phyloP scores from a whole-genome alignment of 2,888 invertebrate genomes.

The Pollenia amentaria region DNA sequence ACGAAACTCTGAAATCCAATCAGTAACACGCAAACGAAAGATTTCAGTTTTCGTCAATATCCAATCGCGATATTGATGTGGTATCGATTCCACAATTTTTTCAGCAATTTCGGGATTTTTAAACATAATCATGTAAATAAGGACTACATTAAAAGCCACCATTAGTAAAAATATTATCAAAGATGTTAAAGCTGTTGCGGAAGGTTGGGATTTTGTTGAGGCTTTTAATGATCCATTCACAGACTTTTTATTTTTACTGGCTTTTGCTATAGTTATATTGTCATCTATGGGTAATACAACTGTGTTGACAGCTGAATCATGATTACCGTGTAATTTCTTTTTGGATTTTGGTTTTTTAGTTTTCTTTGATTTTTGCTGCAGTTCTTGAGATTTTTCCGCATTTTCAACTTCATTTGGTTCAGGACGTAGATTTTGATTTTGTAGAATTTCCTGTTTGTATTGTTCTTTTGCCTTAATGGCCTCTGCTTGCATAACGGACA shows the following conservation, averaged over 20 bases:
- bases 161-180: conserved; percentile 81
- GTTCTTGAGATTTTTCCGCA: conserved; percentile 23
- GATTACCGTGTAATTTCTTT: conserved; percentile 73
- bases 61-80: conserved; percentile 83
- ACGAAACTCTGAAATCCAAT: conserved; percentile 82
- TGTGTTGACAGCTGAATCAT: conserved; percentile 73
- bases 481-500: conserved; percentile 78
- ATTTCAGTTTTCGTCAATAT: conserved; percentile 82
- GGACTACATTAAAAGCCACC: conserved; percentile 80
- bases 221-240: conserved; percentile 69
- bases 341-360: conserved; percentile 69
- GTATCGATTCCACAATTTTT: conserved; percentile 81
- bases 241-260: conserved; percentile 74
- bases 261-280: conserved; percentile 71
- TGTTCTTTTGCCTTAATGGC: conserved; percentile 78
- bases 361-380: conserved; percentile 67
- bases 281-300: conserved; percentile 41
- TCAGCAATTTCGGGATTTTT: conserved; percentile 84
- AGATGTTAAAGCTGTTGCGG: conserved; percentile 80
- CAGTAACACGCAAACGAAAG: conserved; percentile 82
- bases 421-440: conserved; percentile 39
- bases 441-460: conserved; percentile 74
- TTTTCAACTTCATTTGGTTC: conserved; percentile 23
- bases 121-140: conserved; percentile 83
- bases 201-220: conserved; percentile 13